Evolutionary conservation across 92 coral and sea anemone genomes (phyloP).

Genomic region (Actinernus sp.): DNA sequence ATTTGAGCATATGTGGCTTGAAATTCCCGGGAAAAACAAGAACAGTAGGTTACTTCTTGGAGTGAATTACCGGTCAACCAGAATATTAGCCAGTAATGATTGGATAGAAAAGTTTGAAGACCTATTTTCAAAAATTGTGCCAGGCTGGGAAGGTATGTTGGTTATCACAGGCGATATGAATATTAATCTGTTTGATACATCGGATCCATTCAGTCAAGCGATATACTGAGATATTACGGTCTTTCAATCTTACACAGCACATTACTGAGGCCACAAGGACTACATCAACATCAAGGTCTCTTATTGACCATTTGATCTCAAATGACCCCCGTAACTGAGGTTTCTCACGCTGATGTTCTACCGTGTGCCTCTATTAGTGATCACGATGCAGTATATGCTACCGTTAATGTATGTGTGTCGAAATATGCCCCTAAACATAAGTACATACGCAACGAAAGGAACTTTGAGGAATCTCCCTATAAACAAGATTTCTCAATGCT

Average conservation of each 20-base stretch:
- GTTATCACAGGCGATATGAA: conserved; percentile 25
- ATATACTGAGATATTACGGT: neutral
- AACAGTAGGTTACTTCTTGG: conserved; percentile 52
- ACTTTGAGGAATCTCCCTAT: conserved; percentile 7
- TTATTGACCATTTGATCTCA: conserved; percentile 11
- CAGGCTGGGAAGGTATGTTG: conserved; percentile 24
- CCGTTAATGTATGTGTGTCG: conserved; percentile 31
- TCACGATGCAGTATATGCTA: conserved; percentile 44
- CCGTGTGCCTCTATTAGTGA: conserved; percentile 34
- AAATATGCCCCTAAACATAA: too few relatives aligned
- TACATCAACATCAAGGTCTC: conserved; percentile 5
- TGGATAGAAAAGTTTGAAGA: conserved; percentile 49
- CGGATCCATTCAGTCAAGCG: too few relatives aligned
- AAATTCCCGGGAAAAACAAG: conserved; percentile 45
- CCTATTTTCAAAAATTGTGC: conserved; percentile 15
- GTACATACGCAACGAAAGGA: too few relatives aligned
- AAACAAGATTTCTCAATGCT: conserved; percentile 19
- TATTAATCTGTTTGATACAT: conserved; percentile 13
- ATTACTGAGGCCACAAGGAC: conserved; percentile 4
- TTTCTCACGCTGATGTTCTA: conserved; percentile 12
- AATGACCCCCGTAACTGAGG: conserved; percentile 19
- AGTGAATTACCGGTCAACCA: conserved; percentile 22
- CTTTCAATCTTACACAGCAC: conserved; percentile 8
- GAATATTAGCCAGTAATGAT: conserved; percentile 25
- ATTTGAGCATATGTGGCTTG: conserved; percentile 49